Evolutionary conservation across 2,888 invertebrate species (phyloP), one percentile per base, ranked within the genome.

Genomic region (Drosophila hamatofila): DNA sequence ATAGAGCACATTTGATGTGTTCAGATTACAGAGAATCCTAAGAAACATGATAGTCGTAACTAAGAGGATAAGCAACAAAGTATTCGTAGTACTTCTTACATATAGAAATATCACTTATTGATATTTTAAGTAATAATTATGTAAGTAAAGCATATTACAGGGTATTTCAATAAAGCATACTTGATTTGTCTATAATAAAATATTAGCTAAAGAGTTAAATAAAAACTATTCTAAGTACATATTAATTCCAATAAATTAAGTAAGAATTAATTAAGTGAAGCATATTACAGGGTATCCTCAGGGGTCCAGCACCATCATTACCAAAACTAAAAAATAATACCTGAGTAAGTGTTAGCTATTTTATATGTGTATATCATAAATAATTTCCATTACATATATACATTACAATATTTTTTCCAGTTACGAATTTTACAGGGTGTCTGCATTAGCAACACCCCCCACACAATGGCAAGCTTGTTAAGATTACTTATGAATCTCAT

Each of bases 401-500:
- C n/a, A n/a, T n/a, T n/a, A n/a, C n/a, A 12, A 18, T 21, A 51
- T 12, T 8, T 14, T 23, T 21, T 35, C 21, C 21, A 51, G 49
- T 8, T 30, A 3, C 1, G 8, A 2, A 21, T 21, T 16, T 23
- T 23, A 52, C 23, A 52, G 54, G 54, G 54, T 54, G 39, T 25
- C 39, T 12, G 7, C 12, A n/a, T 6, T 12, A 12, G 2, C 14
- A 25, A 1, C 14, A 9, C 6, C 6, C 11, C 21, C 33, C 21
- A n/a, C 9, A 4, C 12, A n/a, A 11, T 6, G 4, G 62, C 27
- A 6, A 16, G 59, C 59, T 59, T 16, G 27, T 59, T 54, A 35
- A 33, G 42, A 11, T 37, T 30, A 46, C 33, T 48, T 67, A 56
- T 56, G 56, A 14, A 44, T 12, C 52, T 30, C 54, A 39, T 54